These are phyloP conservation scores for Pristionchus maxplancki DNA, from an alignment of 2,888 invertebrate genomes.

Conservation along the genomic window DNA sequence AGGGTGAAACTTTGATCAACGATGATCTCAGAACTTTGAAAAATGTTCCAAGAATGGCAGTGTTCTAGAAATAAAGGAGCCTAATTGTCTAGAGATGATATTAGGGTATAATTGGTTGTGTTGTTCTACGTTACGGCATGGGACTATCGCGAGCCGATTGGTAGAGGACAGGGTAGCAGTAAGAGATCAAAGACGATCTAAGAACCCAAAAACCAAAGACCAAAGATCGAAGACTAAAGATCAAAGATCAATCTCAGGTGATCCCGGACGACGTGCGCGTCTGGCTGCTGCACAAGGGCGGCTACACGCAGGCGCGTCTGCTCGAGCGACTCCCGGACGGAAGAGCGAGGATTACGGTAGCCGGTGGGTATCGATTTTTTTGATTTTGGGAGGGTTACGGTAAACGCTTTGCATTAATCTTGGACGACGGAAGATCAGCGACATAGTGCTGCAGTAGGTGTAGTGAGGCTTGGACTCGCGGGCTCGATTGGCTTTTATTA, in stretches of 20 bases:
- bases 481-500: too few relatives aligned
- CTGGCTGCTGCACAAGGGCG: constrained; percentile 94
- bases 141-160: background rate
- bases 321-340: constrained; percentile 62
- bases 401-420: too few relatives aligned
- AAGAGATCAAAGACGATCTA: background rate
- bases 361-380: constrained; percentile 52
- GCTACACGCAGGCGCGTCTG: constrained; percentile 84
- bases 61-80: too few relatives aligned
- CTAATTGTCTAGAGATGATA: too few relatives aligned
- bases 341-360: constrained; percentile 61
- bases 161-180: background rate
- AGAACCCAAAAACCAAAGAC: background rate
- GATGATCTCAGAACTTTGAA: too few relatives aligned
- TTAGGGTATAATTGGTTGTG: too few relatives aligned
- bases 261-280: constrained; percentile 82
- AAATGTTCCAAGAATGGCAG: too few relatives aligned
- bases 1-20: too few relatives aligned
- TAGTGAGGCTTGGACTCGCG: background rate
- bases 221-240: background rate
- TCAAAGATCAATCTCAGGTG: constrained; percentile 52
- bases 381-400: too few relatives aligned
- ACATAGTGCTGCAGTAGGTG: too few relatives aligned
- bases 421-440: too few relatives aligned
- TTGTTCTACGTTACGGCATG: too few relatives aligned